Conservation (phyloP, 2,113 vertebrate genomes). For the Fregata magnificens region DNA sequence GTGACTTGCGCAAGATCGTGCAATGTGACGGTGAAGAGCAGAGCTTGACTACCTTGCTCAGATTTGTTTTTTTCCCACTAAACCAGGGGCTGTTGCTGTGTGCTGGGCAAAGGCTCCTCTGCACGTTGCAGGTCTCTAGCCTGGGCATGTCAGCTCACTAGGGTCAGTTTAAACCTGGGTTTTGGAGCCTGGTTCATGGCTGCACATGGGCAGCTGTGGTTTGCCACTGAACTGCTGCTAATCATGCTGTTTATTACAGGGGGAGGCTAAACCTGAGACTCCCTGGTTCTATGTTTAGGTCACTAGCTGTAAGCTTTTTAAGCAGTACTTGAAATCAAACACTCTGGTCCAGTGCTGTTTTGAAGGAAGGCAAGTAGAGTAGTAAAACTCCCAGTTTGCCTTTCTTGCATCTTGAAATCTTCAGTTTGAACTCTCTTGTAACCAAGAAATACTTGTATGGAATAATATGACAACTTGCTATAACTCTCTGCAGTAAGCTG, state of each 20-base stretch:
- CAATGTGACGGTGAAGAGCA: neutral
- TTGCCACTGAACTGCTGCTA: neutral
- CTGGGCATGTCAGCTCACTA: neutral
- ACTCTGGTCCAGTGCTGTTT: neutral
- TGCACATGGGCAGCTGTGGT: neutral
- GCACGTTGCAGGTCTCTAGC: neutral
- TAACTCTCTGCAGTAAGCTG: neutral
- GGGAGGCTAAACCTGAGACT: neutral
- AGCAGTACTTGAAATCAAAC: neutral
- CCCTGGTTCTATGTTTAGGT: neutral
- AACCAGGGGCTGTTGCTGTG: neutral
- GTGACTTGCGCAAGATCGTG: rapidly evolving
- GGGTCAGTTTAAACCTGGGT: neutral
- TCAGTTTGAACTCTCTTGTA: neutral
- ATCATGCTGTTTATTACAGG: rapidly evolving
- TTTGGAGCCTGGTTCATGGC: neutral
- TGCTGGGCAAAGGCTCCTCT: neutral
- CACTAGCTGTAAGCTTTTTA: neutral
- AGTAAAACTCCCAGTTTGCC: neutral
- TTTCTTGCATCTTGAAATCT: neutral
- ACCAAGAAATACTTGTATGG: neutral
- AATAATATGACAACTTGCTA: neutral
- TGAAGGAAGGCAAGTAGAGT: neutral
- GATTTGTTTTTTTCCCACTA: neutral
- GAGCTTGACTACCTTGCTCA: neutral